Percentiles rank a stretch among this genome's conserved stretches.
These are phyloP conservation scores for Agrilus biguttatus DNA, from an alignment of 2,888 invertebrate genomes.

Conservation along the genomic window DNA sequence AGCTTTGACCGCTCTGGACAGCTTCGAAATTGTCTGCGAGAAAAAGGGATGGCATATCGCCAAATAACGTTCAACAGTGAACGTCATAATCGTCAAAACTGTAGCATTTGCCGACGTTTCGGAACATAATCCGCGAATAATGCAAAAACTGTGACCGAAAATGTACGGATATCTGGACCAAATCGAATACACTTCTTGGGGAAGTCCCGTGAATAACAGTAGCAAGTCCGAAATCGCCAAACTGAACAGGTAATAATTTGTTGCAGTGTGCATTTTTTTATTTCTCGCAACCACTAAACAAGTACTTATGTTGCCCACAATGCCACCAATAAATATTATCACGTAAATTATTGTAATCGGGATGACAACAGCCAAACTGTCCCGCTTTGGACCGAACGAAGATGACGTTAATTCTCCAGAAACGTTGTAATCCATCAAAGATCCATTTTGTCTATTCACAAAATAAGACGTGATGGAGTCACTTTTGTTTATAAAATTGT, in stretches of 20 bases:
- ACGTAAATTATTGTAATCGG: slow-evolving; percentile 64
- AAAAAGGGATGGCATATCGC: slow-evolving; percentile 57
- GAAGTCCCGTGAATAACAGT: slow-evolving; percentile 62
- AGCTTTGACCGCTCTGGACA: slow-evolving; percentile 69
- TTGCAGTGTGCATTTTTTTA: slow-evolving; percentile 73
- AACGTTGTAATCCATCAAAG: too few relatives aligned
- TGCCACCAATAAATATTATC: slow-evolving; percentile 61
- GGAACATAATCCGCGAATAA: slow-evolving; percentile 60
- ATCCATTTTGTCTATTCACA: too few relatives aligned
- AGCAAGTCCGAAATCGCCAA: slow-evolving; percentile 72
- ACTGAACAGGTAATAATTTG: slow-evolving; percentile 72
- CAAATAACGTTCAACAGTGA: slow-evolving; percentile 55
- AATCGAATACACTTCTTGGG: slow-evolving; percentile 66
- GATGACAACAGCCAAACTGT: slow-evolving; percentile 48
- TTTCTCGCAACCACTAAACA: slow-evolving; percentile 73
- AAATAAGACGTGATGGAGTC: too few relatives aligned
- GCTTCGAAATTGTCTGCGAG: slow-evolving; percentile 72
- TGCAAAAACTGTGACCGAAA: slow-evolving; percentile 67
- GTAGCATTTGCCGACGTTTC: slow-evolving; percentile 72
- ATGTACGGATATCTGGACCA: slow-evolving; percentile 66
- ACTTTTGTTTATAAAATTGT: too few relatives aligned
- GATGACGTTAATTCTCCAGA: too few relatives aligned
- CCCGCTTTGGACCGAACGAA: slow-evolving; percentile 21
- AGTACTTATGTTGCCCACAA: slow-evolving; percentile 70
- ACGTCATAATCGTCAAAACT: slow-evolving; percentile 51